Base-by-base conservation (phyloP, 1,140 invertebrate genomes). In the Polyergus mexicanus region DNA sequence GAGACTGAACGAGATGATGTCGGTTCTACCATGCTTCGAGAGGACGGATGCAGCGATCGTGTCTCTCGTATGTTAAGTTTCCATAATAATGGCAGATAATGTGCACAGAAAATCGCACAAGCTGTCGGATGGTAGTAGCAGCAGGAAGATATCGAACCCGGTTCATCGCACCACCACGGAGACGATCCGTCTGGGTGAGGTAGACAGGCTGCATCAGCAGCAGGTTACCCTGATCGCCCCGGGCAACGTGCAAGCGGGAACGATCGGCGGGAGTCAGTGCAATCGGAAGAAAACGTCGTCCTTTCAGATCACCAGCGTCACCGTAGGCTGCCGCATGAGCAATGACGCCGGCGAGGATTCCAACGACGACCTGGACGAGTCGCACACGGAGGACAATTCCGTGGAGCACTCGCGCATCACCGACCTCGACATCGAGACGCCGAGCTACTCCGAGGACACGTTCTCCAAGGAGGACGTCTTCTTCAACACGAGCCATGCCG, bases 251-350 rank as follows among this genome's bases (percentile, higher is more conserved):
- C 76, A 80, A 5, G 88, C 28, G 87, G 85, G 10, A 44, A 44
- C 38, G 13, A 25, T 19, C 2, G 65, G 44, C 13, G 91, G 89
- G 54, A 90, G 89, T 80, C 94, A 95, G 90, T 93, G 93, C 86
- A 80, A 62, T 16, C 92, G 96, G 92, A 98, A 98, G 96, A 98
- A 98, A 95, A 97, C 96, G 92, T 98, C 97, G 92, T 98, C 98
- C 76, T 99, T 99, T 96, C 98, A 99, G 96, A 99, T 99, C 92
- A 99, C 98, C 11, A 98, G 97, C 93, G 97, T 98, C 84, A 98
- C 97, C 86, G 97, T 98, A 88, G 97, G 97, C 90, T 97, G 97
- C 91, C 96, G 97, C 77, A 96, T 97, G 93, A 97, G 97, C 95
- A 97, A 97, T 93, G 98, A 99, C 95, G 97, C 97, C 85, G 98